These are phyloP conservation scores for Galago senegalensis DNA, from an alignment of 2,797 vertebrate genomes.

Conservation along the genomic window DNA sequence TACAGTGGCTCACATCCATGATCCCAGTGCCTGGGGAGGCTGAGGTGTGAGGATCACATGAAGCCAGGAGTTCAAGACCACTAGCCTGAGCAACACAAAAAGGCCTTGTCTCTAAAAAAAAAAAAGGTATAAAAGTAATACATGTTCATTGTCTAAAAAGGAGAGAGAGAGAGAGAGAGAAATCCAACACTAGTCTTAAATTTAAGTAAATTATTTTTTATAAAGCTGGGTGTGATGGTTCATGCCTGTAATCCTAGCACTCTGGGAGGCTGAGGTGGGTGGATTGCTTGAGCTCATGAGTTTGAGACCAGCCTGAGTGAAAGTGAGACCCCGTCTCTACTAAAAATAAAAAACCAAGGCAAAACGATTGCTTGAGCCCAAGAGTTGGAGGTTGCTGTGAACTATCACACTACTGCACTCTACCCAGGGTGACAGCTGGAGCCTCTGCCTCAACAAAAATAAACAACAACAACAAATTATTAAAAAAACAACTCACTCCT, in stretches of 20 bases:
- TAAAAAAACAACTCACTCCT: neutral
- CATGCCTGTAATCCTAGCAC: no score
- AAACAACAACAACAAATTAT: no score
- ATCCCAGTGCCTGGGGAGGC: neutral
- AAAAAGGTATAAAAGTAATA: neutral
- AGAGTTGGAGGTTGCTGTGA: no score
- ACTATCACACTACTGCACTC: fast-evolving
- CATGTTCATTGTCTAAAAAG: neutral
- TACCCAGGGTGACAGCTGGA: no score
- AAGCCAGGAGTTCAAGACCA: neutral
- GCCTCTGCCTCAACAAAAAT: no score
- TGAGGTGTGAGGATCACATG: neutral
- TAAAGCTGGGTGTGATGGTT: no score
- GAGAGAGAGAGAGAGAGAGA: neutral
- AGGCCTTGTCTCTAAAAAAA: neutral
- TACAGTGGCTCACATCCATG: neutral
- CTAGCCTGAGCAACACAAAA: neutral
- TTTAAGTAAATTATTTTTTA: conserved; percentile 23
- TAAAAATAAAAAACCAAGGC: no score
- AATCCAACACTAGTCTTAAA: neutral
- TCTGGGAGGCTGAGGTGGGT: no score
- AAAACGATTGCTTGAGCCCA: no score
- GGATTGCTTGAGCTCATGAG: no score
- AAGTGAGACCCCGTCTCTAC: no score
- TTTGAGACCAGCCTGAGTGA: no score